Conservation (phyloP, 2,113 vertebrate genomes). For the Varanus salvator region DNA sequence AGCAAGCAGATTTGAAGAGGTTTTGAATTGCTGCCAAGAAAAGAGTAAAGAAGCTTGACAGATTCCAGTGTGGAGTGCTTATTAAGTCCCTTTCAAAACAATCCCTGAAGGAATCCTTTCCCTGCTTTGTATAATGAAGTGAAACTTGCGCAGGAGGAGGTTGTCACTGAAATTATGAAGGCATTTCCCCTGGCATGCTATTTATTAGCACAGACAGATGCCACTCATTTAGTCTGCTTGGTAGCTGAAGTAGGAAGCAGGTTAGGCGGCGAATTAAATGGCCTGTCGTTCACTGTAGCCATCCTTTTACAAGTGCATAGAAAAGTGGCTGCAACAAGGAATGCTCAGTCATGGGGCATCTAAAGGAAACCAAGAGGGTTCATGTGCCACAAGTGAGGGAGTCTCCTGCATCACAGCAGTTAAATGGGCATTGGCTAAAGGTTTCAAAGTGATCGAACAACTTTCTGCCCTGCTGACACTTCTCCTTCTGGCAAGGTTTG, state of each 20-base stretch:
- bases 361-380: slow-evolving; percentile 13
- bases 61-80: neutral
- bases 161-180: slow-evolving; percentile 30
- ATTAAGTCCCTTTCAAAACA: slow-evolving; percentile 17
- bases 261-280: slow-evolving; percentile 7
- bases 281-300: slow-evolving; percentile 25
- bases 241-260: slow-evolving; percentile 25
- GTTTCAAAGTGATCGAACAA: slow-evolving; percentile 54
- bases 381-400: slow-evolving; percentile 29
- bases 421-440: slow-evolving; percentile 52
- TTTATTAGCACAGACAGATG: slow-evolving; percentile 32
- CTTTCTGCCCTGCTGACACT: slow-evolving; percentile 41
- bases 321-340: slow-evolving; percentile 34
- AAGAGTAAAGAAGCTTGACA: neutral
- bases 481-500: slow-evolving; percentile 15
- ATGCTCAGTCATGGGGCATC: slow-evolving; percentile 27
- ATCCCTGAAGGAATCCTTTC: neutral
- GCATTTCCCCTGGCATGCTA: neutral
- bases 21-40: neutral
- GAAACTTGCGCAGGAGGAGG: neutral
- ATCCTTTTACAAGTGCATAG: neutral
- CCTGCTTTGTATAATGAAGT: neutral
- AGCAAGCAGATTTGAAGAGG: neutral
- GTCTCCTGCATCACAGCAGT: slow-evolving; percentile 43
- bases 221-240: slow-evolving; percentile 18